Base-by-base conservation (phyloP, 2,797 vertebrate species). In the Protosalanx chinensis region DNA sequence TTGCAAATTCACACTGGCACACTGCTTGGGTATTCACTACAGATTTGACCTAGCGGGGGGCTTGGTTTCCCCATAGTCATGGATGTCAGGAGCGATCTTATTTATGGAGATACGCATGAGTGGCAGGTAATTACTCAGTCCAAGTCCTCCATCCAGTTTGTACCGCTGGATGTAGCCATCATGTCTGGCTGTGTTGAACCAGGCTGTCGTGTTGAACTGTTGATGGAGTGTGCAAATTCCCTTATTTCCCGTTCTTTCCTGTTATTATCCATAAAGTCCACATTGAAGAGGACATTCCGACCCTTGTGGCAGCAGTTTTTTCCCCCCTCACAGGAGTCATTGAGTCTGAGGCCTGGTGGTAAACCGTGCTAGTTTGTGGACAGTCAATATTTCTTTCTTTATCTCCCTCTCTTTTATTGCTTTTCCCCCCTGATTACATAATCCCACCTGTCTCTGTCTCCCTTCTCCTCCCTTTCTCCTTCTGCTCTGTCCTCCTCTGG, bases 151-250 rank as follows among this genome's bases (percentile, higher is more conserved):
- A 53, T 76, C 41, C 68, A 77, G 64, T 5, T 65, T 23, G 13
- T 74, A 51, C 35, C 58, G 79, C 65, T 4, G 32, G 1, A 18
- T 79, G 77, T 73, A 80, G 79, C 77, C 75, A 73, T 74, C 69
- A 67, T 12, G 10, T 37, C n/a, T 27, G 56, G 68, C 46, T 74
- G 67, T 75, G 80, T 56, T 76, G 66, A 76, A 79, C 70, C 72
- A 64, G 68, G 70, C 13, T 73, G 33, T 77, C 61, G 78, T 67
- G 62, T 57, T 57, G 64, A 46, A 70, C 30, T 72, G 33, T 78
- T 79, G 74, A 66, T 79, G 65, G 68, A 59, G 66, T 30, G 12
- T 53, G 23, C 82, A 72, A 72, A 72, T 74, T 72, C 12, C 56
- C 67, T 65, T 59, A 30, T 70, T 59, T 79, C 8, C 33, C 64